Evolutionary conservation across 1,140 invertebrate species (phyloP).

Genomic region (Chionoecetes opilio): DNA sequence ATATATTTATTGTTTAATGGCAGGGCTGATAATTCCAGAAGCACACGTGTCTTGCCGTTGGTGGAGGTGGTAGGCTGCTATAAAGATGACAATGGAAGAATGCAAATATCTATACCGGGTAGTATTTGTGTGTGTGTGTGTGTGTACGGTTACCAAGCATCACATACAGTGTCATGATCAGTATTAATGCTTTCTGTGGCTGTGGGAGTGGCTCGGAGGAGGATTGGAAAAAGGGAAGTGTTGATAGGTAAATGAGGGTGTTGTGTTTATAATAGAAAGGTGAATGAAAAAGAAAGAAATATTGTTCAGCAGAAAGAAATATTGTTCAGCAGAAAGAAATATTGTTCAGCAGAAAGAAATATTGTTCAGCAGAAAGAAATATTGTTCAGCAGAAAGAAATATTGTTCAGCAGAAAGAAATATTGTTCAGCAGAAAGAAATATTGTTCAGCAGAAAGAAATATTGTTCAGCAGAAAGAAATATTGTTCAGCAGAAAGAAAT

Average conservation of each 20-base stretch:
- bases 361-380: no score
- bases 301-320: no score
- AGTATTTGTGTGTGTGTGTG: neutral
- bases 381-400: no score
- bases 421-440: no score
- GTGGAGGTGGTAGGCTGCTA: neutral
- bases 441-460: no score
- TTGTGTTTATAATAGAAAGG: neutral
- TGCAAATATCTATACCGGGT: no score
- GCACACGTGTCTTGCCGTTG: neutral
- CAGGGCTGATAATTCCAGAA: neutral
- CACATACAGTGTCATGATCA: neutral
- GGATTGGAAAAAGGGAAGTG: neutral
- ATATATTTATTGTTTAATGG: neutral
- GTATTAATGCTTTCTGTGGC: slow-evolving; percentile 16
- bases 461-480: no score
- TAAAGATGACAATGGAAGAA: no score
- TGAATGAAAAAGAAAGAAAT: neutral
- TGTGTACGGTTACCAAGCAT: neutral
- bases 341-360: no score
- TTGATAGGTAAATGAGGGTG: neutral
- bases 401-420: no score
- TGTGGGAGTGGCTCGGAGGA: neutral
- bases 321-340: no score
- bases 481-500: no score